Evolutionary conservation across 1,140 invertebrate species (phyloP), one percentile per base, ranked within the genome.

Genomic region (Leptestheria dahalacensis): DNA sequence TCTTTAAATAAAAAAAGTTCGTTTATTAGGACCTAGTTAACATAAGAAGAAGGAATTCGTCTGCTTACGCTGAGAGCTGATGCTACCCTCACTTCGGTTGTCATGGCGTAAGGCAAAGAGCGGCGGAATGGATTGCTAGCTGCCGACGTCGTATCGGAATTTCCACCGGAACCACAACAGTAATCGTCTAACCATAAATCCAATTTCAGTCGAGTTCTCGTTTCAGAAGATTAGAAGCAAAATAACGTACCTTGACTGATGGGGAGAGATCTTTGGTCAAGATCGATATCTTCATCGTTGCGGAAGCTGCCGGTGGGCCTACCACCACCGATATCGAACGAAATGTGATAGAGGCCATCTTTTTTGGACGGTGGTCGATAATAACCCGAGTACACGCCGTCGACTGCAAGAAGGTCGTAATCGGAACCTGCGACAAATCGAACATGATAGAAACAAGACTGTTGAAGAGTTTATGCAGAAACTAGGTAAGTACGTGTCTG

Each of bases 381-480:
- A 20, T 29, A 55, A 12, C 53, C 53, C 25, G 53, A 28, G 25
- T 55, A 55, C 2, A 55, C 33, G 0, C 53, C 53, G n/a, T 55
- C 53, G 26, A 4, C 33, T 12, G 1, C 26, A 15, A 29, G 11
- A 1, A 55, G 20, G 28, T 55, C 53, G 6, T 26, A 33, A 15
- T 55, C 53, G 21, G 53, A 25, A 6, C 23, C 28, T 53, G 52
- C 18, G 11, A 47, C 41, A 47, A 11, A 11, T 47, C n/a, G n/a
- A 47, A 11, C n/a, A 47, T 47, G 41, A 47, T 47, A n/a, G 11
- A 11, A 11, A n/a, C 41, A 47, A 47, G 10, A 11, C 10, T 11
- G 41, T n/a, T 11, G 11, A 11, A 47, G 11, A 11, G 41, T n/a
- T 47, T 11, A 11, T 11, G 18, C 10, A 50, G n/a, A 50, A 50